Percentiles rank a stretch among this genome's conserved stretches.
Conservation (phyloP, 2,113 vertebrate species). For the Aix galericulata region DNA sequence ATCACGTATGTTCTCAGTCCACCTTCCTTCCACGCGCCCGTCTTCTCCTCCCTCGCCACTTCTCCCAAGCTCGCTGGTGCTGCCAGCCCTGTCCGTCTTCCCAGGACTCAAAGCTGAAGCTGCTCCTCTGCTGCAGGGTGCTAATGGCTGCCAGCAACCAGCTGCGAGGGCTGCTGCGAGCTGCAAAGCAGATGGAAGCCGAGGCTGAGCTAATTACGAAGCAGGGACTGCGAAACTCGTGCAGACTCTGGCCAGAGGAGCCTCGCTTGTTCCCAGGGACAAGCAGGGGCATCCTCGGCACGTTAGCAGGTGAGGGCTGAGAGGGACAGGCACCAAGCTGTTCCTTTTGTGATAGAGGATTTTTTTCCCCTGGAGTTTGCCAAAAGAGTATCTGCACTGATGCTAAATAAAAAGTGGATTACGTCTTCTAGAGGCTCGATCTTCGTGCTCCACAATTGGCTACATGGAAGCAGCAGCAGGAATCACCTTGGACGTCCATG, state of each 20-base stretch:
- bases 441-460: background rate
- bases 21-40: background rate
- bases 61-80: background rate
- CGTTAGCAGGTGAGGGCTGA: background rate
- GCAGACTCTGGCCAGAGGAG: background rate
- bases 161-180: background rate
- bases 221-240: background rate
- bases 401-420: background rate
- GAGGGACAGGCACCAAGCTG: background rate
- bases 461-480: background rate
- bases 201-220: background rate
- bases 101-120: background rate
- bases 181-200: constrained; percentile 1
- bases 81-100: background rate
- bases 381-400: background rate
- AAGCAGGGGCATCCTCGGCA: background rate
- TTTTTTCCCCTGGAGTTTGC: background rate
- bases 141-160: constrained; percentile 22
- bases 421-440: background rate
- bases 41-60: background rate
- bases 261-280: background rate
- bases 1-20: background rate
- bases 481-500: background rate
- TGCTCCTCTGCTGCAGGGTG: background rate
- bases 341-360: background rate